These are phyloP conservation scores for Protonemura montana DNA, from an alignment of 2,888 invertebrate genomes.

Conservation along the genomic window DNA sequence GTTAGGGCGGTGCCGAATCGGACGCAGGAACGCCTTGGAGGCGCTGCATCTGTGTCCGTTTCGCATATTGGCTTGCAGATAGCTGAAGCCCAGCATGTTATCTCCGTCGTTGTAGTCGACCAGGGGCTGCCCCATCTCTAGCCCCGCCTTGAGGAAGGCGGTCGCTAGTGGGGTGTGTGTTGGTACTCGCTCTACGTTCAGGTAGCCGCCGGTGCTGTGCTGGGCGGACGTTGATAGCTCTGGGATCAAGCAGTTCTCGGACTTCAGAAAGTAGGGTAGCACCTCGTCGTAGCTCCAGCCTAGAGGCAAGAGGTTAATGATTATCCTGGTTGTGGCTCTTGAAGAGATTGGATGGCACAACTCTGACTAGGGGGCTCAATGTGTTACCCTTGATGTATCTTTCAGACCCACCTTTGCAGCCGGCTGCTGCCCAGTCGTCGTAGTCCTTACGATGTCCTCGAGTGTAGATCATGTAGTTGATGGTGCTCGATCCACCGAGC, in stretches of 20 bases:
- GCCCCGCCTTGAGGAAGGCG: slow-evolving; percentile 37
- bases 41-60: slow-evolving; percentile 86
- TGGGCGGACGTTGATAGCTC: slow-evolving; percentile 51
- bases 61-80: slow-evolving; percentile 77
- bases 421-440: slow-evolving; percentile 56
- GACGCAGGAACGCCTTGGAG: slow-evolving; percentile 85
- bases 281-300: slow-evolving; percentile 53
- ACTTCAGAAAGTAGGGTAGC: slow-evolving; percentile 53
- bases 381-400: slow-evolving; percentile 12
- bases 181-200: slow-evolving; percentile 56
- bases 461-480: slow-evolving; percentile 59
- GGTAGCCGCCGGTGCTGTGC: slow-evolving; percentile 55
- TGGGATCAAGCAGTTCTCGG: slow-evolving; percentile 53
- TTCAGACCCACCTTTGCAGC: no score
- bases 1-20: slow-evolving; percentile 77
- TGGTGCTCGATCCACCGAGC: slow-evolving; percentile 55
- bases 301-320: no score
- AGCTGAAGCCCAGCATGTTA: slow-evolving; percentile 57
- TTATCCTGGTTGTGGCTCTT: no score
- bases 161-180: slow-evolving; percentile 50
- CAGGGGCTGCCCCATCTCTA: slow-evolving; percentile 48
- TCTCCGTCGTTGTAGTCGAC: slow-evolving; percentile 57
- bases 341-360: no score
- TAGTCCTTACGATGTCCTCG: slow-evolving; percentile 58
- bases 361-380: no score